These are phyloP conservation scores for Plotosus lineatus DNA, from an alignment of 2,113 vertebrate genomes.

Conservation along the genomic window DNA sequence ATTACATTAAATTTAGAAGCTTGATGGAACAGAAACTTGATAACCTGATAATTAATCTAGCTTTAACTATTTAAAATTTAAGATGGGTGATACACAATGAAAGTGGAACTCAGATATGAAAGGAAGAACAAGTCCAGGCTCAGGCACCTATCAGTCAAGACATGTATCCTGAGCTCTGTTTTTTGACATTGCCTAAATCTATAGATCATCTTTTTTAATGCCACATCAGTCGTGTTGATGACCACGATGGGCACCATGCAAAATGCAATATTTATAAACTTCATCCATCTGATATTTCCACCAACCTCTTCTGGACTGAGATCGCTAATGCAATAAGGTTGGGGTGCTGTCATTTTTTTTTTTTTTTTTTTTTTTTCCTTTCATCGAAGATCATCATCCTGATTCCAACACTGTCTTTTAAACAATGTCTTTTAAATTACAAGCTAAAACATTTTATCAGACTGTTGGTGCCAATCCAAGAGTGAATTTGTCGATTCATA, in stretches of 20 bases:
- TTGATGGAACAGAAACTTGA: too few relatives aligned
- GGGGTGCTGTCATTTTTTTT: background rate
- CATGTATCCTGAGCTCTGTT: too few relatives aligned
- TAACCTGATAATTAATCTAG: too few relatives aligned
- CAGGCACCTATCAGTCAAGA: too few relatives aligned
- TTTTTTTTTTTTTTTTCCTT: background rate
- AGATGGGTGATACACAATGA: too few relatives aligned
- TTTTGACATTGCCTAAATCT: too few relatives aligned
- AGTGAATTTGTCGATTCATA: constrained; percentile 4
- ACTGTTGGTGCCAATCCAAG: background rate
- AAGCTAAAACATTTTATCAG: background rate
- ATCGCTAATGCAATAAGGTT: background rate
- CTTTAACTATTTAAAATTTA: too few relatives aligned
- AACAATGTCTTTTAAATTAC: constrained; percentile 17
- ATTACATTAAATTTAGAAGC: too few relatives aligned
- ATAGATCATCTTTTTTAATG: background rate
- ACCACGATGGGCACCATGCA: background rate
- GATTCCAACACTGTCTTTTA: background rate
- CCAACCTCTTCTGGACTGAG: background rate
- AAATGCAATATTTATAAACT: background rate
- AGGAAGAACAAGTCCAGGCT: too few relatives aligned
- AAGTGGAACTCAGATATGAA: too few relatives aligned
- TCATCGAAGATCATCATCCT: background rate
- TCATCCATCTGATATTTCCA: background rate
- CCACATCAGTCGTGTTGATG: background rate